Evolutionary conservation across 2,113 vertebrate species (phyloP), one percentile per base, ranked within the genome.

Genomic region (Bos taurus): DNA sequence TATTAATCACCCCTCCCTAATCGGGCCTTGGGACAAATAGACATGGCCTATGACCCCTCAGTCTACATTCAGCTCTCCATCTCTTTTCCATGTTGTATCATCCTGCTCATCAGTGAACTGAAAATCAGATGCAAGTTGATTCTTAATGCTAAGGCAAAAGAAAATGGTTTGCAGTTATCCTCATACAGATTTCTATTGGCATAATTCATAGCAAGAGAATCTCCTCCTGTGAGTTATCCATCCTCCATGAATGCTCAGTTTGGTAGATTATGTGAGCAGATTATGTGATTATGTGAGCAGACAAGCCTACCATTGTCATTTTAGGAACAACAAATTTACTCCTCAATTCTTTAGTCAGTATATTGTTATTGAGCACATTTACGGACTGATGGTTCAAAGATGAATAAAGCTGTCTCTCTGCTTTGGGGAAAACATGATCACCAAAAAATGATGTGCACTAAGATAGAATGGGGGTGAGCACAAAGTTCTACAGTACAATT

Each of bases 101-200:
- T 16, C 48, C 26, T 46, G 19, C 5, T 91, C 43, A 80, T 71
- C 23, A 84, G 50, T n/a, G 83, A 84, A 93, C n/a, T 93, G 78
- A 97, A 88, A 96, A 81, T 36, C 14, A 92, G 71, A 84, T 36
- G 54, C 25, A 46, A 50, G 80, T 59, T 84, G 84, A 83, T 92
- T 91, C 30, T 90, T 95, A 92, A 92, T 88, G 52, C 48, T 87
- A 82, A 59, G 62, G 26, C 25, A 74, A 80, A 67, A 82, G 50
- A 94, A 97, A 94, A 43, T 89, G 28, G 82, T 92, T 86, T 57
- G 56, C 48, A 59, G 46, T 92, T 97, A 48, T 90, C 62, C 46
- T 94, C 15, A 93, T 56, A 62, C 36, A 56, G 48, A 93, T 92
- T 97, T 33, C 25, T 7, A 59, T 86, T 64, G 94, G 28, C 46